phyloP scores from a whole-genome alignment of 2,888 invertebrate genomes.

The Meta bourneti region DNA sequence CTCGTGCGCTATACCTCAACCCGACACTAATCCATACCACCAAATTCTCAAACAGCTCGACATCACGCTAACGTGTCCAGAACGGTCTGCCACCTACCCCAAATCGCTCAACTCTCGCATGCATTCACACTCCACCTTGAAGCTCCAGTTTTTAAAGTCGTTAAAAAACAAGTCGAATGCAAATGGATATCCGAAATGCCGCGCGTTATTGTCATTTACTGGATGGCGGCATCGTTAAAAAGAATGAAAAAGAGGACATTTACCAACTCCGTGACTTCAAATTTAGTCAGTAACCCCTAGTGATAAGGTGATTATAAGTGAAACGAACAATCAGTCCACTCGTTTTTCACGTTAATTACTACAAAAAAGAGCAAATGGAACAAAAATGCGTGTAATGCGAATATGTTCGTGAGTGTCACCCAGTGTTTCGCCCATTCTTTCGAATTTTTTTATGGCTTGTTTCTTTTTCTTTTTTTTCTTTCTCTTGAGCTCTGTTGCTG shows the following conservation, averaged over 20 bases:
- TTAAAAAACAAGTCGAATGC: neutral
- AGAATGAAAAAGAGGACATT: neutral
- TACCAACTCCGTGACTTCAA: constrained; percentile 14
- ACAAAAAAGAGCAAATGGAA: constrained; percentile 21
- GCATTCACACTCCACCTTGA: neutral
- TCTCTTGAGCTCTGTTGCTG: constrained; percentile 25
- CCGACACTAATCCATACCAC: neutral
- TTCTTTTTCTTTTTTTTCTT: neutral
- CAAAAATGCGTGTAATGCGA: constrained; percentile 7
- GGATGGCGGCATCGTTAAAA: neutral
- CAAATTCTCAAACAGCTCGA: neutral
- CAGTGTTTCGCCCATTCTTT: neutral
- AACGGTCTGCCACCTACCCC: neutral
- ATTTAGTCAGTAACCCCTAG: constrained; percentile 48
- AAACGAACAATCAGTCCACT: constrained; percentile 29
- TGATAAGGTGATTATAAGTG: constrained; percentile 38
- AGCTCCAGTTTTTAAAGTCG: neutral
- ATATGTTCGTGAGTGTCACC: constrained; percentile 12
- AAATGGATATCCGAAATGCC: neutral
- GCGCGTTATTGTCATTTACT: neutral
- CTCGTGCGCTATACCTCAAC: too few relatives aligned
- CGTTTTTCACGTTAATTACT: constrained; percentile 39
- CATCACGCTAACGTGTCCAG: neutral
- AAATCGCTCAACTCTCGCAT: neutral
- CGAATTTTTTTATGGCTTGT: neutral